Evolutionary conservation across 2,888 invertebrate species (phyloP).

Genomic region (Pseudococcus viburni): DNA sequence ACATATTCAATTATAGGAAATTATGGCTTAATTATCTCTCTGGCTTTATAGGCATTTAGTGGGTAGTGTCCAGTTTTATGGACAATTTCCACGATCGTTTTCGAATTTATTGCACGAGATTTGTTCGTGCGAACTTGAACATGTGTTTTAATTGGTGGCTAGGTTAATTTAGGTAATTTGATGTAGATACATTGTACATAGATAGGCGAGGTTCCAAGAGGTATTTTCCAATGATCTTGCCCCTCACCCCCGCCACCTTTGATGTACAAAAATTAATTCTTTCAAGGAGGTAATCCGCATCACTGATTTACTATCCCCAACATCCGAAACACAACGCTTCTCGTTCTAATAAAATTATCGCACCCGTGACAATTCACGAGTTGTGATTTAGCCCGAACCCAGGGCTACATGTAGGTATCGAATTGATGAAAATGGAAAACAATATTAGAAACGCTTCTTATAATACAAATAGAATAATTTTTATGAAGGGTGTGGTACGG

Average conservation of each 20-base stretch:
- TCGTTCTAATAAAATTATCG: conserved; percentile 1
- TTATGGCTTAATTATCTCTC: conserved; percentile 36
- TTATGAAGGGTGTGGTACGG: conserved; percentile 64
- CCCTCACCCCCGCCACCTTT: too few species aligned
- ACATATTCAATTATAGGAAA: conserved; percentile 34
- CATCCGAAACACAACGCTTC: neutral
- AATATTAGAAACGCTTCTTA: conserved; percentile 54
- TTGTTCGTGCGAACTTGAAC: neutral
- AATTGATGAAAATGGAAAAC: conserved; percentile 37
- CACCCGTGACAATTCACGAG: conserved; percentile 42
- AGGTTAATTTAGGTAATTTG: neutral
- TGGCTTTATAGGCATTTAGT: conserved; percentile 29
- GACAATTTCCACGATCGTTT: conserved; percentile 15
- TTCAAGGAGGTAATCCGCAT: neutral
- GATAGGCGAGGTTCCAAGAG: too few species aligned
- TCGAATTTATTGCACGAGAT: neutral
- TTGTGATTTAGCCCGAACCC: conserved; percentile 17
- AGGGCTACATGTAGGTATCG: neutral
- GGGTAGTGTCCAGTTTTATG: conserved; percentile 21
- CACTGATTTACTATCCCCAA: neutral
- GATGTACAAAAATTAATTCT: neutral
- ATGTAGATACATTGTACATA: too few species aligned
- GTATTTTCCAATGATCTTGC: too few species aligned
- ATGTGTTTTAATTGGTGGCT: neutral
- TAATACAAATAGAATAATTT: conserved; percentile 62